Evolutionary conservation across 1,140 invertebrate genomes (phyloP).

Genomic region (Portunus trituberculatus): DNA sequence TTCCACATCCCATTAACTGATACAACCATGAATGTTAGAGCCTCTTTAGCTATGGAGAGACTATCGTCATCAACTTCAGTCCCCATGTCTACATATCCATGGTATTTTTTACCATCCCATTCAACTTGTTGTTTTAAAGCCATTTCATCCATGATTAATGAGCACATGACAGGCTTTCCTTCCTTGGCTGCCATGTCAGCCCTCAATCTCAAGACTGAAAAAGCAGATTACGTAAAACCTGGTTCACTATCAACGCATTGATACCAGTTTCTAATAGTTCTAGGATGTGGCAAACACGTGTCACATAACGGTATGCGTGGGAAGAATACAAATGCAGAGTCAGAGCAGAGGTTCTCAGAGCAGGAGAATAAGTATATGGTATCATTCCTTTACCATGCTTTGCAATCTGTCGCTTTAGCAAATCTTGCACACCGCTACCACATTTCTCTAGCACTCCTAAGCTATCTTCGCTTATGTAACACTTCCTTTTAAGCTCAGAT

Average conservation of each 20-base stretch:
- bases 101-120: constrained; percentile 37
- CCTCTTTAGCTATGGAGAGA: constrained; percentile 29
- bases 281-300: constrained; percentile 40
- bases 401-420: constrained; percentile 13
- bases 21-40: constrained; percentile 32
- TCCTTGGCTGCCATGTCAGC: no score
- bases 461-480: not conserved
- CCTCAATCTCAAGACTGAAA: not conserved
- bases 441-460: not conserved
- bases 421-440: not conserved
- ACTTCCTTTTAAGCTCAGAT: not conserved
- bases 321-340: constrained; percentile 29
- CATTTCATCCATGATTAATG: constrained; percentile 34
- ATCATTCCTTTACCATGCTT: not conserved
- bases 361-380: not conserved
- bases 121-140: constrained; percentile 2
- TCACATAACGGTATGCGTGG: constrained; percentile 30
- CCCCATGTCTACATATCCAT: constrained; percentile 27
- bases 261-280: constrained; percentile 34
- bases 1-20: constrained; percentile 17
- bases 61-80: not conserved
- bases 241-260: not conserved
- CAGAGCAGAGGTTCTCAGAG: not conserved
- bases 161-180: constrained; percentile 24
- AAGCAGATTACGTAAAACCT: not conserved